Evolutionary conservation across 2,113 vertebrate genomes (phyloP).

Genomic region (Cervus canadensis): DNA sequence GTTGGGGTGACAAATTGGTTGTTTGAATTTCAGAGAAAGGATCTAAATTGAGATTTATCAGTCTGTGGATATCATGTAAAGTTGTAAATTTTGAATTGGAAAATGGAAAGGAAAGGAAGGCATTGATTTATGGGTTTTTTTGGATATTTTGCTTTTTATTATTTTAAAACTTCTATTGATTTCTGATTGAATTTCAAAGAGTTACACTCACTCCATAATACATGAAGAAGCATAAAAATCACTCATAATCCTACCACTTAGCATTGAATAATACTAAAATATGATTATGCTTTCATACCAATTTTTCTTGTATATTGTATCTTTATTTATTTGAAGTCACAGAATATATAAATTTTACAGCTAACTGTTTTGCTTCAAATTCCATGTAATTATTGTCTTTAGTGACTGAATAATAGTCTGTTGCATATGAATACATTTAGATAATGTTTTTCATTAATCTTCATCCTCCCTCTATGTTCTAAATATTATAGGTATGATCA

Average conservation of each 20-base stretch:
- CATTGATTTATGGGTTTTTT: rapidly evolving
- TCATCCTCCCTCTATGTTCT: background rate
- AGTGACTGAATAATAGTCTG: background rate
- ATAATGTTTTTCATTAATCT: background rate
- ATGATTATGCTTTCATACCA: background rate
- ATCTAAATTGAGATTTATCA: background rate
- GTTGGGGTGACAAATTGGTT: background rate
- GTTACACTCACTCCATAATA: background rate
- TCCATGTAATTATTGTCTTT: background rate
- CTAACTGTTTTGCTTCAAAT: background rate
- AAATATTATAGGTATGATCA: background rate
- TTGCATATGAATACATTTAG: background rate
- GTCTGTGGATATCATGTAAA: background rate
- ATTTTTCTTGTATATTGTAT: background rate
- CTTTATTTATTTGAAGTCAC: background rate
- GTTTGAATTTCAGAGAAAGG: background rate
- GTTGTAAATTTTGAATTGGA: background rate
- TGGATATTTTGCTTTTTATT: background rate
- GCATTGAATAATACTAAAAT: background rate
- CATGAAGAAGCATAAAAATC: background rate
- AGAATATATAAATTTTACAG: background rate
- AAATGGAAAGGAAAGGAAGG: background rate
- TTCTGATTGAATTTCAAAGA: background rate
- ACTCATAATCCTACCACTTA: background rate
- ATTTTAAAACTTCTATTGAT: background rate